These are phyloP conservation scores for Sycophila texana DNA, from an alignment of 2,888 invertebrate species.

Conservation along the genomic window DNA sequence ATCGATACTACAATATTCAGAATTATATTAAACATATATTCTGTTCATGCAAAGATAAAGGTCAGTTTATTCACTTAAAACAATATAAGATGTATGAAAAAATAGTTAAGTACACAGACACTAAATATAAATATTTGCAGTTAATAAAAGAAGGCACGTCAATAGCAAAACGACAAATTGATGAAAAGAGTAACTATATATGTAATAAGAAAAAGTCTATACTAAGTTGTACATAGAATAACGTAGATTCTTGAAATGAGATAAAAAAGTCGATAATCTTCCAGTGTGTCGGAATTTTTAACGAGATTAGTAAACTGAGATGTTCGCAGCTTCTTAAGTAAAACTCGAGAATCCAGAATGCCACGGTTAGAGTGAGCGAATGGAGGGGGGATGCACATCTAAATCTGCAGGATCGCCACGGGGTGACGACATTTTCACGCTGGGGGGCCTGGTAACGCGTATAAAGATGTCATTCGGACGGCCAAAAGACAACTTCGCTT, in stretches of 20 bases:
- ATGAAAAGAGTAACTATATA: no score
- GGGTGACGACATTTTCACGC: conserved; percentile 73
- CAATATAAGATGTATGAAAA: no score
- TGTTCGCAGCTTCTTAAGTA: conserved; percentile 50
- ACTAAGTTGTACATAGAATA: no score
- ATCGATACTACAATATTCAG: no score
- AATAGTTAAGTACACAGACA: no score
- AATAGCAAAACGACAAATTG: no score
- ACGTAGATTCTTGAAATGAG: not conserved
- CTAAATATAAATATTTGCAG: no score
- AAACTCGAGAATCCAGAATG: conserved; percentile 40
- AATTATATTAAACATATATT: no score
- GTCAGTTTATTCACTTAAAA: no score
- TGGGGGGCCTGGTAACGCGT: conserved; percentile 65
- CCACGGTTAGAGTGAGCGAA: conserved; percentile 29
- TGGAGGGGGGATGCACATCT: conserved; percentile 60
- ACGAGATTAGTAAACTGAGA: conserved; percentile 48
- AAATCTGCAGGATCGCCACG: conserved; percentile 70
- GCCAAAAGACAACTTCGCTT: conserved; percentile 63
- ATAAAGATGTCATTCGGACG: conserved; percentile 70
- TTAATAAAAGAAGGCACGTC: no score
- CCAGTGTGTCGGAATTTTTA: conserved; percentile 12
- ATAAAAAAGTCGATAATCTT: not conserved
- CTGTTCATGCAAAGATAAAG: no score
- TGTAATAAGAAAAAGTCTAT: not conserved